Conservation (phyloP, 2,888 invertebrate species). For the Cosmorhoe ocellata region DNA sequence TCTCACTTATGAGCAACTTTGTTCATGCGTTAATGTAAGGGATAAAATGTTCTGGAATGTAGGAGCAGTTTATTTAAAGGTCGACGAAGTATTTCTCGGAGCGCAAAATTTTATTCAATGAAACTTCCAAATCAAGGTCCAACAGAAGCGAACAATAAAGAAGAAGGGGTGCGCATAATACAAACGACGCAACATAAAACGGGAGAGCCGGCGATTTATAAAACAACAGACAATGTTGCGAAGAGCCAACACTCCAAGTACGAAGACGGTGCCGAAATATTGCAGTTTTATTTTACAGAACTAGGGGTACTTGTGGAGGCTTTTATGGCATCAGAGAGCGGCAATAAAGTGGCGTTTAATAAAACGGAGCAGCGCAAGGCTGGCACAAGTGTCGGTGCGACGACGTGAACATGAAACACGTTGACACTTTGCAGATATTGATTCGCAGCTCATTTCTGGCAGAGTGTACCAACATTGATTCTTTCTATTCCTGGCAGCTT, state of each 20-base stretch:
- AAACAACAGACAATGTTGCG: constrained; percentile 62
- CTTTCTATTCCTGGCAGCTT: constrained; percentile 60
- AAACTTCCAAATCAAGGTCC: constrained; percentile 50
- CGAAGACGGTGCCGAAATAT: constrained; percentile 53
- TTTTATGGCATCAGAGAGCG: constrained; percentile 54
- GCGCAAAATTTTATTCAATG: constrained; percentile 35
- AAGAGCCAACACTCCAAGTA: constrained; percentile 54
- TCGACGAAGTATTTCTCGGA: constrained; percentile 17
- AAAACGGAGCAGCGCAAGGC: constrained; percentile 47
- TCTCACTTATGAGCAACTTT: constrained; percentile 45
- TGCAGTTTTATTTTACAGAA: constrained; percentile 66
- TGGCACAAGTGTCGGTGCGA: constrained; percentile 36
- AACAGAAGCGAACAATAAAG: constrained; percentile 53
- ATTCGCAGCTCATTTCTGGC: constrained; percentile 48
- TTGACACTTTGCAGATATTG: constrained; percentile 49
- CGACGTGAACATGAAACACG: constrained; percentile 40
- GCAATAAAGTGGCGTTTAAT: constrained; percentile 63
- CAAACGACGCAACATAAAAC: constrained; percentile 60
- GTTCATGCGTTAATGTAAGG: neutral
- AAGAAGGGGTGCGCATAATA: constrained; percentile 50
- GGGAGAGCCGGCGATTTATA: constrained; percentile 56
- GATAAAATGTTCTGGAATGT: constrained; percentile 8
- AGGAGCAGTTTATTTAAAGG: neutral
- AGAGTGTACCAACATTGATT: constrained; percentile 50
- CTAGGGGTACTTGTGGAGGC: constrained; percentile 51